A percentile compares a stretch with the other conserved stretches of the same genome.
Conservation (phyloP, 2,888 invertebrate genomes). For the Aporophyla lueneburgensis region DNA sequence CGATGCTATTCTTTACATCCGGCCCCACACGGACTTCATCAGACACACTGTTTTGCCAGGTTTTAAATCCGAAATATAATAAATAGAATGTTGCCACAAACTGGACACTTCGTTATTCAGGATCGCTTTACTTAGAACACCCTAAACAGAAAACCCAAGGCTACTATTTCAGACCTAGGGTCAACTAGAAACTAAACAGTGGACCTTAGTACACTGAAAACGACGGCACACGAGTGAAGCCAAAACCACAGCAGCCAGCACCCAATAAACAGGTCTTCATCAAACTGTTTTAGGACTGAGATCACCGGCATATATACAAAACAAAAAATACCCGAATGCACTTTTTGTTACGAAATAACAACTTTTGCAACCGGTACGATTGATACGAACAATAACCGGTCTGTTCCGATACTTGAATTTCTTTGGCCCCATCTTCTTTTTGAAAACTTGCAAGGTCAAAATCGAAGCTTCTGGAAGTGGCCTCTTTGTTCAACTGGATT, state of each 20-base stretch:
- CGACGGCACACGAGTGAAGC: too few relatives aligned
- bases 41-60: too few relatives aligned
- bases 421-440: conserved; percentile 18
- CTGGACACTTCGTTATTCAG: too few relatives aligned
- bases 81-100: too few relatives aligned
- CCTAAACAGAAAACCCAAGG: background rate
- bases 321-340: conserved; percentile 16
- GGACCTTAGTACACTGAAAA: background rate
- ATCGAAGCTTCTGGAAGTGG: background rate
- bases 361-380: conserved; percentile 50
- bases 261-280: conserved; percentile 5
- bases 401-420: conserved; percentile 14
- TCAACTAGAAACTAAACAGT: background rate
- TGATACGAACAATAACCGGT: conserved; percentile 50
- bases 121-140: background rate
- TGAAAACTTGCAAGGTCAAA: background rate
- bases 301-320: conserved; percentile 13
- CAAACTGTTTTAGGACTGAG: background rate
- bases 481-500: too few relatives aligned
- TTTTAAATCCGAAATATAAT: too few relatives aligned
- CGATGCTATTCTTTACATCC: too few relatives aligned
- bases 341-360: conserved; percentile 59
- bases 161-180: background rate
- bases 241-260: too few relatives aligned
- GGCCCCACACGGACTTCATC: too few relatives aligned